Evolutionary conservation across 2,113 vertebrate genomes (phyloP).

Genomic region (Micromys minutus): DNA sequence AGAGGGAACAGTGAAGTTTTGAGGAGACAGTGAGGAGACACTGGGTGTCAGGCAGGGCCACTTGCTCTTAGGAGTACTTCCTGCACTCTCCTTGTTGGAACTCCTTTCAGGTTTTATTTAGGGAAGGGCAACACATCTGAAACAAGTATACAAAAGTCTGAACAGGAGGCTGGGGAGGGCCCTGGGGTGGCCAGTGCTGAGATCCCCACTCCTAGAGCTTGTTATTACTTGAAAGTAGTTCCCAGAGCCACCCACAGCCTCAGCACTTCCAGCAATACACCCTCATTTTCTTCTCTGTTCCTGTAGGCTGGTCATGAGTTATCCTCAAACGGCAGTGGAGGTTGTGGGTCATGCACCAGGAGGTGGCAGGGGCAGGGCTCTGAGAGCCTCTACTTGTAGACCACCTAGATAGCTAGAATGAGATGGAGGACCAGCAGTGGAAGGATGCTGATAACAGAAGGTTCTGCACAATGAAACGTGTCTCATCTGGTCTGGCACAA

Average conservation of each 20-base stretch:
- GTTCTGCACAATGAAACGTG: background rate
- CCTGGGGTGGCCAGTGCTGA: fast-evolving
- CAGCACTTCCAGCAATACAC: fast-evolving
- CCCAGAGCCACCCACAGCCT: background rate
- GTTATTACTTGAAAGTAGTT: background rate
- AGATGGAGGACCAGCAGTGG: background rate
- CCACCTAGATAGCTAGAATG: background rate
- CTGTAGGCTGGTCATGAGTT: background rate
- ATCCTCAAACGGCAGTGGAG: background rate
- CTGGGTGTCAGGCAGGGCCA: too few relatives aligned
- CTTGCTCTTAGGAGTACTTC: background rate
- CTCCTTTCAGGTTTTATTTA: background rate
- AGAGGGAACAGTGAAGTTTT: background rate
- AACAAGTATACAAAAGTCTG: background rate
- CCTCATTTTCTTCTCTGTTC: background rate
- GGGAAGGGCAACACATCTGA: background rate
- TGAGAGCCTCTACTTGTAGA: background rate
- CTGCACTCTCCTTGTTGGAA: background rate
- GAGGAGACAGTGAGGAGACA: background rate
- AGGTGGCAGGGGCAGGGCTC: fast-evolving
- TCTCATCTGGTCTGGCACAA: background rate
- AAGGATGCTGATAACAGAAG: background rate
- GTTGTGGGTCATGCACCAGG: background rate
- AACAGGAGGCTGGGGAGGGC: background rate
- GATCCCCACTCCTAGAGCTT: background rate